Evolutionary conservation across 1,140 invertebrate species (phyloP).

Genomic region (Pteromalus puparum): DNA sequence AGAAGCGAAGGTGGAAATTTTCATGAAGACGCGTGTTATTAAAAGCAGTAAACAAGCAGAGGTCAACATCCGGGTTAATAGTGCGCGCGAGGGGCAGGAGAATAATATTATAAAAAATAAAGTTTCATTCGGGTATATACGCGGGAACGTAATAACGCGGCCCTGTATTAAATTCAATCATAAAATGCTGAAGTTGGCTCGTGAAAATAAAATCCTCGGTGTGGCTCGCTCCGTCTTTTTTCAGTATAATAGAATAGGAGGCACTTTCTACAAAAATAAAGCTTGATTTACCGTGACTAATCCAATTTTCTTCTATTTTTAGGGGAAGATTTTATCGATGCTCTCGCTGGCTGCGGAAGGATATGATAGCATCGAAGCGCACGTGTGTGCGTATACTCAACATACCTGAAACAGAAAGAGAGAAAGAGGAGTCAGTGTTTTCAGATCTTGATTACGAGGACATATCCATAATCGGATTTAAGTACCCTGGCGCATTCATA

Average conservation of each 20-base stretch:
- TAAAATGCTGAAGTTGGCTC: constrained; percentile 6
- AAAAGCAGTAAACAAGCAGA: background rate
- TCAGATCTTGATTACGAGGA: no score
- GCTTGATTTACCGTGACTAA: constrained; percentile 22
- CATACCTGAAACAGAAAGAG: constrained; percentile 2
- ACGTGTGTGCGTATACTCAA: background rate
- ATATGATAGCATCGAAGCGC: background rate
- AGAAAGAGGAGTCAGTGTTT: background rate
- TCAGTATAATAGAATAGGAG: background rate
- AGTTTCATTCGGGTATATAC: background rate
- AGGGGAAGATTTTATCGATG: background rate
- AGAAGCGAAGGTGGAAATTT: no score
- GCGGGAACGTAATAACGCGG: background rate
- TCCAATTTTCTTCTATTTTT: background rate
- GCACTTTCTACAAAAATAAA: constrained; percentile 6
- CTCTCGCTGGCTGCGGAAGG: background rate
- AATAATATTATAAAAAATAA: constrained; percentile 1
- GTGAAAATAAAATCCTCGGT: constrained; percentile 7
- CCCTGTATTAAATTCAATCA: constrained; percentile 9
- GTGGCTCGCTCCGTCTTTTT: background rate
- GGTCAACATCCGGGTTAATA: background rate
- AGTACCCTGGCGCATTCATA: no score
- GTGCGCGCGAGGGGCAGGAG: no score
- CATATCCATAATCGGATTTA: no score
- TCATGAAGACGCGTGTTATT: background rate